phyloP scores from a whole-genome alignment of 1,140 invertebrate species.

The Nebria ingens region DNA sequence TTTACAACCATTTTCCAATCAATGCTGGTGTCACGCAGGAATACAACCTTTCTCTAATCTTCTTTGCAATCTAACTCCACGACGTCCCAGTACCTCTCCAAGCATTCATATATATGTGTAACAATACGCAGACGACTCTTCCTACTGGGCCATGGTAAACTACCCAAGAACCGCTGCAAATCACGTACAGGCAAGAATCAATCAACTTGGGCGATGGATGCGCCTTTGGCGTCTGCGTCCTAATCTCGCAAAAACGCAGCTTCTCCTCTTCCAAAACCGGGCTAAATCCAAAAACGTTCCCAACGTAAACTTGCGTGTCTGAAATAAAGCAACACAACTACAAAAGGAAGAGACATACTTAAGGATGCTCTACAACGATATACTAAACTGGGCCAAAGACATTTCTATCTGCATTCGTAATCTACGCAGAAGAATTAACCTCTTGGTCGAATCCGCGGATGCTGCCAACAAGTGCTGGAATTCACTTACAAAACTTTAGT shows the following conservation, averaged over 20 bases:
- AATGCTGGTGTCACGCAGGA: conserved; percentile 28
- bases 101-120: conserved; percentile 15
- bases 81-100: conserved; percentile 21
- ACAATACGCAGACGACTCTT: conserved; percentile 27
- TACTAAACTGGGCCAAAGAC: too few species aligned
- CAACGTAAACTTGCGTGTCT: not conserved
- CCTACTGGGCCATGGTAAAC: conserved; percentile 2
- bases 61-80: conserved; percentile 23
- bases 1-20: conserved; percentile 16
- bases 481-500: too few species aligned
- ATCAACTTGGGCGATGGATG: conserved; percentile 15
- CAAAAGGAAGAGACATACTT: too few species aligned
- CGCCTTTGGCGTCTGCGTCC: conserved; percentile 23
- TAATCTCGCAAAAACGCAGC: conserved; percentile 21
- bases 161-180: not conserved
- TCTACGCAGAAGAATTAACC: too few species aligned
- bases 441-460: too few species aligned
- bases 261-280: conserved; percentile 16
- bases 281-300: not conserved
- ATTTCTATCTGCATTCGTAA: too few species aligned
- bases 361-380: too few species aligned
- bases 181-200: conserved; percentile 6
- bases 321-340: not conserved
- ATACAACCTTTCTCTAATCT: conserved; percentile 22
- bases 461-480: too few species aligned